Evolutionary conservation across 2,797 vertebrate species (phyloP).

Genomic region (Eurystomus glaucurus): DNA sequence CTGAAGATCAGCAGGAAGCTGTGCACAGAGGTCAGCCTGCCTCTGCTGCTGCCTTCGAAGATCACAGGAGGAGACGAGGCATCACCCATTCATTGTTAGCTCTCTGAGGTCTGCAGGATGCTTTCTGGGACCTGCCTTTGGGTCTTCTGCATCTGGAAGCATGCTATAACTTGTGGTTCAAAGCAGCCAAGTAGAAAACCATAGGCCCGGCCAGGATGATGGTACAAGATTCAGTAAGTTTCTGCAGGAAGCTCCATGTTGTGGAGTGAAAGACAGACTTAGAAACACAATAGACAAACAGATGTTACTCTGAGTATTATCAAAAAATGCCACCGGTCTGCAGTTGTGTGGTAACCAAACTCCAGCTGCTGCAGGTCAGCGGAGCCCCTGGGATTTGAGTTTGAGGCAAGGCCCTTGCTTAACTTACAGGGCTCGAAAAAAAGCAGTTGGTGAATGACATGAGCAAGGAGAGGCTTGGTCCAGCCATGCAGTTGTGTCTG

Average conservation of each 20-base stretch:
- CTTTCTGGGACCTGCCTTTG: background rate
- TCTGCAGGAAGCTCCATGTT: background rate
- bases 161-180: background rate
- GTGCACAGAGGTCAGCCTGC: fast-evolving
- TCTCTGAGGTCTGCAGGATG: background rate
- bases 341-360: background rate
- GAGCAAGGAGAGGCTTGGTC: background rate
- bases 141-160: background rate
- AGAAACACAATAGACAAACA: background rate
- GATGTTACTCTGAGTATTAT: background rate
- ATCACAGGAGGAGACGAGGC: no score
- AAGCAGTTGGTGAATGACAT: fast-evolving
- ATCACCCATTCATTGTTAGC: fast-evolving
- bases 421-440: background rate
- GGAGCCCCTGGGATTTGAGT: background rate
- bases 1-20: background rate
- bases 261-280: background rate
- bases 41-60: background rate
- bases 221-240: background rate
- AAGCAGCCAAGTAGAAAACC: background rate
- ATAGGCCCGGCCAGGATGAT: background rate
- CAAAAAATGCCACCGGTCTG: fast-evolving
- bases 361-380: background rate
- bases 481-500: fast-evolving
- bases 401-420: background rate